phyloP scores from a whole-genome alignment of 2,797 vertebrate species.

The Leptatherina wallacei region DNA sequence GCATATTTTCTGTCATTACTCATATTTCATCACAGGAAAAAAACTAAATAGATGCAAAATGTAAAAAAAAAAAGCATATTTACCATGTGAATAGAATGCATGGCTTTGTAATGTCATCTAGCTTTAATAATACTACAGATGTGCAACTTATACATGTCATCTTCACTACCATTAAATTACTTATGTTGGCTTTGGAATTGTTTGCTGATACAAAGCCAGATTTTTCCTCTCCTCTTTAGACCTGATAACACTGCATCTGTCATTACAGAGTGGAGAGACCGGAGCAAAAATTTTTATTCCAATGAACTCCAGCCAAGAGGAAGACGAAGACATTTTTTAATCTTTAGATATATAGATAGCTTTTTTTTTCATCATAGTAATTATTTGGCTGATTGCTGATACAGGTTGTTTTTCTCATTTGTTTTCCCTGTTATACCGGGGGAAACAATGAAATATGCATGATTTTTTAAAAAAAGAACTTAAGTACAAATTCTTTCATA shows the following conservation, averaged over 20 bases:
- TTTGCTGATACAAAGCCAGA: background rate
- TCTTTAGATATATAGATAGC: background rate
- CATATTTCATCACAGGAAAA: background rate
- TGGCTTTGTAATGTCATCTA: background rate
- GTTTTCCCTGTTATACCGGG: background rate
- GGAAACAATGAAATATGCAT: background rate
- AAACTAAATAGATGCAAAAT: background rate
- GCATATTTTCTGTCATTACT: background rate
- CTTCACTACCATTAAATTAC: background rate
- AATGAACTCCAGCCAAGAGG: background rate
- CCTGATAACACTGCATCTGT: background rate
- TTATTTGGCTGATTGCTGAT: background rate
- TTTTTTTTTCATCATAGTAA: background rate
- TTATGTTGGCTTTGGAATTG: too few relatives aligned
- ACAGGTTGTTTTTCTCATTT: background rate
- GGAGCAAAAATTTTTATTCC: background rate
- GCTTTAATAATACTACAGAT: background rate
- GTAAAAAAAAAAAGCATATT: background rate
- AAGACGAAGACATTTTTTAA: background rate
- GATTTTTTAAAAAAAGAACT: background rate
- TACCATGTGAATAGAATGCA: background rate
- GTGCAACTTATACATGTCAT: background rate
- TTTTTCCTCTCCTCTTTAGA: background rate
- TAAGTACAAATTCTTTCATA: too few relatives aligned
- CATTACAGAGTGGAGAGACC: background rate